Percentiles rank a stretch among this genome's conserved stretches.
These are phyloP conservation scores for Amphiprion clarkii DNA, from an alignment of 2,797 vertebrate species.

Conservation along the genomic window DNA sequence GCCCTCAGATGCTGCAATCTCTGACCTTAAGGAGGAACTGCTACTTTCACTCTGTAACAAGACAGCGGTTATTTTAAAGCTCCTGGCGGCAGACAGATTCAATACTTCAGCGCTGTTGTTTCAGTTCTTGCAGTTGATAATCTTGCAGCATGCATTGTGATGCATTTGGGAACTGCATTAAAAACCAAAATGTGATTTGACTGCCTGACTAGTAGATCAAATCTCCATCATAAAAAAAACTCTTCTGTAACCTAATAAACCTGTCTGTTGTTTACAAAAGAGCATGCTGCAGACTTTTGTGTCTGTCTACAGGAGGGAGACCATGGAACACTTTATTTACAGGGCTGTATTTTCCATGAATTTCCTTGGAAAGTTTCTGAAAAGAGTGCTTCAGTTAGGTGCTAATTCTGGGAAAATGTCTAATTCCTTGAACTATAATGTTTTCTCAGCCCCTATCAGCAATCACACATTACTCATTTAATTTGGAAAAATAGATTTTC, in stretches of 20 bases:
- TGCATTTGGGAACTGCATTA: conserved; percentile 34
- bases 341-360: background rate
- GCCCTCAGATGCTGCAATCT: too few relatives aligned
- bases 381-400: background rate
- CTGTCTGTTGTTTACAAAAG: conserved; percentile 6
- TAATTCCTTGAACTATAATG: too few relatives aligned
- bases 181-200: conserved; percentile 45
- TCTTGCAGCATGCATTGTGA: conserved; percentile 11
- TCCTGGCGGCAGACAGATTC: background rate
- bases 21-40: too few relatives aligned
- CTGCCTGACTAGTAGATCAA: background rate
- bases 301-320: background rate
- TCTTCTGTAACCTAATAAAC: conserved; percentile 23
- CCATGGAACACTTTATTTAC: background rate
- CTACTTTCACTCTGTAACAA: too few relatives aligned
- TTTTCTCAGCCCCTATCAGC: too few relatives aligned
- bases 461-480: too few relatives aligned
- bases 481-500: too few relatives aligned
- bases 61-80: too few relatives aligned
- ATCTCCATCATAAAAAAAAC: conserved; percentile 26
- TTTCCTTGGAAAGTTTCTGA: background rate
- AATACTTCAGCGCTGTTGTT: background rate
- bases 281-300: background rate
- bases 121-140: background rate
- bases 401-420: too few relatives aligned